Evolutionary conservation across 2,888 invertebrate genomes (phyloP).

Genomic region (Drosophila mulleri): DNA sequence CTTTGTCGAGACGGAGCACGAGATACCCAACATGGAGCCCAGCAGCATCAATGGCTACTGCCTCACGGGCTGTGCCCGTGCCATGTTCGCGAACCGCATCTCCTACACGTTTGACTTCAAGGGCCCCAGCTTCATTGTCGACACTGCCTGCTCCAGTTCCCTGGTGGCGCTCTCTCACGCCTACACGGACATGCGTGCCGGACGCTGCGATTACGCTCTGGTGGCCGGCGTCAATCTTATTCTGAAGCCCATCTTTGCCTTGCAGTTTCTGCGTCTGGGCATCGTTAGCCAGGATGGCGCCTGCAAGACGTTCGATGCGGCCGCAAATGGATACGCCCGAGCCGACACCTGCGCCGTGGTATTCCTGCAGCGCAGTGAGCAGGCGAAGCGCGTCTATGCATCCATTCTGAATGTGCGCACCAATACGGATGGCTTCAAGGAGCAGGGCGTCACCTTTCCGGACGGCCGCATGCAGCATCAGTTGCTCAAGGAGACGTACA

Average conservation of each 20-base stretch:
- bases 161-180: constrained; percentile 96
- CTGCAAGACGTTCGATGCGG: constrained; percentile 97
- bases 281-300: constrained; percentile 94
- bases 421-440: constrained; percentile 97
- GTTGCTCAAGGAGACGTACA: constrained; percentile 94
- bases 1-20: constrained; percentile 95
- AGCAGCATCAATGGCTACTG: constrained; percentile 96
- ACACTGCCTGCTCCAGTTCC: constrained; percentile 99
- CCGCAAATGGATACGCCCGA: constrained; percentile 96
- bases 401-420: constrained; percentile 94
- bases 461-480: constrained; percentile 92
- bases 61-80: constrained; percentile 96
- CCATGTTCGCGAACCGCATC: constrained; percentile 98
- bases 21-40: constrained; percentile 91
- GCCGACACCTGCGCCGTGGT: constrained; percentile 95
- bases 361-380: constrained; percentile 91
- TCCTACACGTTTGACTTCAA: constrained; percentile 98
- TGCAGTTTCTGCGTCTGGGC: constrained; percentile 96
- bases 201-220: constrained; percentile 97
- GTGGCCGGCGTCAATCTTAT: constrained; percentile 96
- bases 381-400: constrained; percentile 93
- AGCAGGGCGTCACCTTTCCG: constrained; percentile 95
- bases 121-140: constrained; percentile 98
- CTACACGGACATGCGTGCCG: constrained; percentile 91
- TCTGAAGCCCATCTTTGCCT: constrained; percentile 94